Evolutionary conservation across 2,888 invertebrate genomes (phyloP), one percentile per base, ranked within the genome.

Genomic region (Machimus atricapillus): DNA sequence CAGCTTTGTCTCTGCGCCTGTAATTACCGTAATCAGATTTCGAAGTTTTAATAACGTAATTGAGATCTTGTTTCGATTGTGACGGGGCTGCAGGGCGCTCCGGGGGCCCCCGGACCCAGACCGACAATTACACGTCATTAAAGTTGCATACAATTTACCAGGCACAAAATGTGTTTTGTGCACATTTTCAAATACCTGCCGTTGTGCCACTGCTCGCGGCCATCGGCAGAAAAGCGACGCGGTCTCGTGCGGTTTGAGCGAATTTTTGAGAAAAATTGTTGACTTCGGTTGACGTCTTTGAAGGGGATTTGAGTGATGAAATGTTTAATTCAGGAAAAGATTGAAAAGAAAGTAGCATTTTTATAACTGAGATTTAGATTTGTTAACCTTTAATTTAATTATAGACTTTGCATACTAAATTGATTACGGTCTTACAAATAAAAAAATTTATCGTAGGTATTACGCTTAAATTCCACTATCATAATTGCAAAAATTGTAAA

Each of bases 21-120:
- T 85, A 85, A 85, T 85, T 74, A 85, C 74, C 73, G 85, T 85
- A 85, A 85, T 85, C 85, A 85, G 85, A 74, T 85, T 85, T 46
- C 74, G 74, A 73, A 74, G 85, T 85, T 85, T 85, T 85, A 85
- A 85, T 85, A 85, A 85, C 85, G 85, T 85, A 85, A 85, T 85
- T 85, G 85, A 74, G 46, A 85, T 74, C 85, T 85, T 85, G 85
- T 85, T 85, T 74, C 43, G 58, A 82, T 82, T 82, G 58, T 37
- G 82, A 37, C 37, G 23, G 58, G 34, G 37, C 31, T 37, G 1
- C 82, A 23, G 58, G 82, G 82, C 37, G 37, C 43, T 46, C 43
- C 16, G 34, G 52, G 37, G 37, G 12, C 19, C n/a, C 23, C 7
- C 27, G 31, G 19, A 8, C 66, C n/a, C 52, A 58, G 40, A 82